Base-by-base conservation (phyloP, 1,140 invertebrate genomes). In the Rhyacophila brunnea region DNA sequence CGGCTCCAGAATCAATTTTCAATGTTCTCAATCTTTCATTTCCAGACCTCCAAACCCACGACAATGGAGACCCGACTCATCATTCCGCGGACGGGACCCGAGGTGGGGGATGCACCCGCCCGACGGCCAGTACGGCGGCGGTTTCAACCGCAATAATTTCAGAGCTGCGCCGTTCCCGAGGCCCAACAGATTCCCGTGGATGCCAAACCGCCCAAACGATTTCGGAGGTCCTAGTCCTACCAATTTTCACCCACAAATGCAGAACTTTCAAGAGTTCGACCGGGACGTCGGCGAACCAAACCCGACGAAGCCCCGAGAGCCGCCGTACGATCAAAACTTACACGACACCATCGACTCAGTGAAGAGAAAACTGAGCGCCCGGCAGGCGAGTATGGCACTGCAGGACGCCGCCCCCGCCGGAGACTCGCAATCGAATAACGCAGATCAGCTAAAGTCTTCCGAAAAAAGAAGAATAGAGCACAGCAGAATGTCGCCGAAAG, bases 391-490 rank as follows among this genome's bases (percentile, higher is more conserved):
- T 38, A 58, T 60, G 45, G 46, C 36, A 11, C 46, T 20, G 23
- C 13, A 34, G 50, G 10, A 28, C 6, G 50, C 45, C 32, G 35
- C 18, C 36, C 3, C 34, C 10, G 15, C 28, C 10, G 13, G 11
- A 36, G 46, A 55, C 15, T 40, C 36, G 44, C 17, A 28, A 1
- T 23, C 35, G 10, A 50, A 58, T 6, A 42, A 20, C 19, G 3
- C 35, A 10, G 19, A n/a, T n/a, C 36, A n/a, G 20, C 19, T 28
- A 44, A 65, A 47, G 55, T 6, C 48, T 17, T 48, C 55, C 6
- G 58, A 61, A 44, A 65, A 51, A 42, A 51, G 58, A 19, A 35
- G 63, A 20, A 65, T 61, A 14, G 63, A 65, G 35, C 63, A 65
- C 38, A 38, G 28, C 11, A 65, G 58, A 58, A 23, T 58, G 38